Evolutionary conservation across 1,140 invertebrate genomes (phyloP), one percentile per base, ranked within the genome.

Genomic region (Dendrolimus punctatus): DNA sequence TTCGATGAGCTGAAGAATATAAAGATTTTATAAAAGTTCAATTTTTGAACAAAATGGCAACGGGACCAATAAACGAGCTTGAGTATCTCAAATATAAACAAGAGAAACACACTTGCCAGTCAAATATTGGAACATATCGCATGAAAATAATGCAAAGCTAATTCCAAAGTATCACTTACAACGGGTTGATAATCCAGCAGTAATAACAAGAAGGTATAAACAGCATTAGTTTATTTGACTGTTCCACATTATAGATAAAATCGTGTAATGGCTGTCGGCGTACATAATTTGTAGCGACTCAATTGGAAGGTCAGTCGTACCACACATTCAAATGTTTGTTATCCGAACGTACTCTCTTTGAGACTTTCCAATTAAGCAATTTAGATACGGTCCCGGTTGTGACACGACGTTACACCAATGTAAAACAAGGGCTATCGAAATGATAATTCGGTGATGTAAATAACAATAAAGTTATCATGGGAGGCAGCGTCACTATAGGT

Each of bases 351-450:
- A 57, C 66, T 75, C 73, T 73, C 66, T 66, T 64, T 58, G 66
- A 65, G 68, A 66, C 71, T 82, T 82, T 83, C 80, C 83, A 86
- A 85, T 86, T 86, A 86, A 86, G 83, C 79, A 76, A 84, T 86
- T 86, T 84, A 86, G 83, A 86, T 86, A 86, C 78, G 73, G 51
- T 58, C 53, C 69, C 65, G 60, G 68, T 56, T 67, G 65, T 66
- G 71, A 80, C 79, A 81, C 68, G 68, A 71, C 76, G 71, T 80
- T 77, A 85, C 69, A 75, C 65, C 65, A 74, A 83, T 83, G 80
- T 86, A 84, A 85, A 78, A 85, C 82, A 85, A 83, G 64, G 65
- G 71, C 71, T 78, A 85, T 83, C 77, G 66, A 63, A 71, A 80
- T 76, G 79, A 84, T 84, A 80, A 80, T 82, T 76, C 78, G 68